Percentiles rank a stretch among this genome's conserved stretches.
Conservation (phyloP, 1,140 invertebrate species). For the Drosophila jambulina region DNA sequence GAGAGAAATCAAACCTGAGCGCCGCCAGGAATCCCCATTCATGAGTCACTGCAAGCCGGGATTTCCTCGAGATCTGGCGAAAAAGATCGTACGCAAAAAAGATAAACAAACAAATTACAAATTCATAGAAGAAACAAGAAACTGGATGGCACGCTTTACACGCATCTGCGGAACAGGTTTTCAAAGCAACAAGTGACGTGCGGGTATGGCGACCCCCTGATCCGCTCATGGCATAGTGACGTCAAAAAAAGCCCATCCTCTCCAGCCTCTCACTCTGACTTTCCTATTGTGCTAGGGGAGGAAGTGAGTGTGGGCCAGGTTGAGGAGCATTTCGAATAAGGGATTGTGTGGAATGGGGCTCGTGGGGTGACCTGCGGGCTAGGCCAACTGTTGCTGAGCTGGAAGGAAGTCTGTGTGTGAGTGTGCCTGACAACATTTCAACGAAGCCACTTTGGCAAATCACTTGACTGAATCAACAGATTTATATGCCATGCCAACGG, state of each 20-base stretch:
- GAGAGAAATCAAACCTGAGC: slow-evolving; percentile 6
- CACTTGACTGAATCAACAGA: slow-evolving; percentile 84
- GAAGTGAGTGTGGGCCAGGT: slow-evolving; percentile 15
- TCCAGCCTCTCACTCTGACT: slow-evolving; percentile 16
- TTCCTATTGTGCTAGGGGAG: slow-evolving; percentile 25
- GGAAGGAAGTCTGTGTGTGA: slow-evolving; percentile 16
- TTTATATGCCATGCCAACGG: slow-evolving; percentile 67
- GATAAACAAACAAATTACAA: slow-evolving; percentile 29
- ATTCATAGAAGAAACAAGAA: slow-evolving; percentile 44
- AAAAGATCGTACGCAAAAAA: slow-evolving; percentile 22
- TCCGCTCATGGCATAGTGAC: slow-evolving; percentile 57
- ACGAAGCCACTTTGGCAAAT: slow-evolving; percentile 84
- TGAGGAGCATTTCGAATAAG: slow-evolving; percentile 14
- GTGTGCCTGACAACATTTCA: slow-evolving; percentile 80
- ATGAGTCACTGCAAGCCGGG: slow-evolving; percentile 38
- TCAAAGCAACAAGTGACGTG: slow-evolving; percentile 28
- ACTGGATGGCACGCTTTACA: slow-evolving; percentile 17
- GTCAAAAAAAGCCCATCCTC: slow-evolving; percentile 52
- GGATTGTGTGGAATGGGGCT: not conserved
- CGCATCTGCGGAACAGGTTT: slow-evolving; percentile 45
- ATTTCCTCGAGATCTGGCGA: slow-evolving; percentile 29
- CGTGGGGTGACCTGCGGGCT: slow-evolving; percentile 5
- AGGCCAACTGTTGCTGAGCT: slow-evolving; percentile 72
- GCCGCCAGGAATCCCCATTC: slow-evolving; percentile 34
- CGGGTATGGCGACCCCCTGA: slow-evolving; percentile 6